Evolutionary conservation across 2,113 vertebrate genomes (phyloP), one percentile per base, ranked within the genome.

Genomic region (Colaptes auratus): DNA sequence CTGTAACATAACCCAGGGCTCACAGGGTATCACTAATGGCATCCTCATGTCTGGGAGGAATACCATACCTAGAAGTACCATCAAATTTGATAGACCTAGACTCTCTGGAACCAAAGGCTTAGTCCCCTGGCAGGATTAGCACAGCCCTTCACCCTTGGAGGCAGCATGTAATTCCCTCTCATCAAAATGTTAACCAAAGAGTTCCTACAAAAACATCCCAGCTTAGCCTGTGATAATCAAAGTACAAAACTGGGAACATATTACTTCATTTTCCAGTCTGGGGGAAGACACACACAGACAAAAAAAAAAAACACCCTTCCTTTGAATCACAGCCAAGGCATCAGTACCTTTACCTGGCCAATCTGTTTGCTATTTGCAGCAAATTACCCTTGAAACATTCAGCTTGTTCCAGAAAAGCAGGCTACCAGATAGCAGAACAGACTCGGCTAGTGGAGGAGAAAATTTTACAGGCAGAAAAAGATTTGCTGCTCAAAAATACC

Each of bases 81-180:
- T 64, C 91, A 71, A 50, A 63, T 10, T n/a, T 46, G 88, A 89
- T 93, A 11, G 88, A 94, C 70, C 89, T 79, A 94, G 88, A 95
- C 89, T 85, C 79, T 44, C 89, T 93, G 95, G 95, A 95, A 95
- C 87, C 93, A 85, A 52, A 75, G 84, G 86, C 90, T 96, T 70
- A 91, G 87, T 55, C 15, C 63, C 52, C 16, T 71, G 80, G 86
- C 88, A 82, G 65, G 61, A 90, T 66, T 63, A 79, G 64, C 52
- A 25, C 66, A 85, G 85, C 56, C 74, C 70, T 73, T 56, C 73
- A 39, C 15, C 48, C 77, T 3, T 27, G 6, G 60, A 77, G 46
- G 44, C 48, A 28, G 60, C 61, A 24, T 3, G 18, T 35, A 85
- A 76, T 87, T 81, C 73, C 42, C 66, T 10, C 60, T 19, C 70